Evolutionary conservation across 2,888 invertebrate genomes (phyloP), one percentile per base, ranked within the genome.

Genomic region (Apodemia zela): DNA sequence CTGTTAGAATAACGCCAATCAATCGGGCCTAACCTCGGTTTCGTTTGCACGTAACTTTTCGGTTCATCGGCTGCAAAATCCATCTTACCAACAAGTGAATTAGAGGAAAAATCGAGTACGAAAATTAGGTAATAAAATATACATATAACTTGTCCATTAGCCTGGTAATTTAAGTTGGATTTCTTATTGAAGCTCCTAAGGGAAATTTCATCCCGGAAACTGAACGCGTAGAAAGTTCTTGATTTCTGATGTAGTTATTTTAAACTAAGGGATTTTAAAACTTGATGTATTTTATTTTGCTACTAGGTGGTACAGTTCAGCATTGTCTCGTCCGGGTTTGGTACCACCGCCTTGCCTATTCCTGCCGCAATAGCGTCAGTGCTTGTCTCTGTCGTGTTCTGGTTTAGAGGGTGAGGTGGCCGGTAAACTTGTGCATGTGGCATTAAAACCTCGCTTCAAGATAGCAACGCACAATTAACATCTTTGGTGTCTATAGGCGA

Each of bases 11-110:
- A 74, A 78, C 73, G 78, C 69, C 79, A 78, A 87, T 87, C 86
- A 85, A 85, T 87, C 78, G 77, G 68, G 69, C 69, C 73, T 59
- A 59, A 59, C 59, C 75, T 79, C 80, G 78, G 78, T 79, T 80
- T 80, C 78, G 77, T 75, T 79, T 79, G 80, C 82, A 84, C 84
- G 82, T 80, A 84, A 85, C 84, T 86, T 85, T 81, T 78, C 78
- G 84, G 78, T 73, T 81, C 82, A 18, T 15, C 42, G 17, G 59
- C 29, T 15, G 25, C n/a, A 57, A 57, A 57, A 57, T 57, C 54
- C n/a, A 57, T 25, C 54, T 57, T 15, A 57, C 25, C 25, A 15
- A 29, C 54, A 25, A 25, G 54, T 25, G 7, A 57, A 57, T 57
- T 57, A 57, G n/a, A 47, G 17, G 45, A 15, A 57, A 57, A 25